Base-by-base conservation (phyloP, 2,888 invertebrate species). In the Cryptosula pallasiana region DNA sequence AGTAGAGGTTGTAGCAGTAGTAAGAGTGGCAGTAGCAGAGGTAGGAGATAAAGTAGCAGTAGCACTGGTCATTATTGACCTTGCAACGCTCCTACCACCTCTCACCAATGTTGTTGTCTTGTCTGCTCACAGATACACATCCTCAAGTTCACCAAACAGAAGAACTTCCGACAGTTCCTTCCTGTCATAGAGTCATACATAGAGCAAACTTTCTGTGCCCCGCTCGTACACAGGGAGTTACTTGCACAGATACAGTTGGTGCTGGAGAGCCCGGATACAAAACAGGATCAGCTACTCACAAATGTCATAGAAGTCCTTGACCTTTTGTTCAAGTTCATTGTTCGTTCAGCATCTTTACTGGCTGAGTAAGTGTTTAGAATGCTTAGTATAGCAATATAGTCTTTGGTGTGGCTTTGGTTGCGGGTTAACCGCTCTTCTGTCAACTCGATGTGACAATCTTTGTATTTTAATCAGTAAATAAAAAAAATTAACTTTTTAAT, bases 151-250 rank as follows among this genome's bases (percentile, higher is more conserved):
- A 87, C 96, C 73, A 93, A 95, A 79, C 93, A 95, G 80, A 91
- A 90, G 72, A 92, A 95, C 79, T 96, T 95, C 85, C 93, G 95
- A 82, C 94, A 95, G 81, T 96, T 96, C 85, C 91, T 92, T 77
- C 94, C 95, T 0, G 94, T 96, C 0, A 90, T 96, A 84, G 94
- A 96, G 80, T 93, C 93, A 0, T 97, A 97, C 81, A 94, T 96
- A 71, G 91, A 92, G 77, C 92, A 93, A 76, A 95, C 95, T 84
- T 96, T 97, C 86, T 94, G 95, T 0, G 95, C 95, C 0, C 94
- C 95, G 0, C 87, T 96, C 20, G 95, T 27, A 5, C 63, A 63
- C 63, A 25, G 63, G 32, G 63, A 63, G 20, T 32, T 63, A 2
- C 34, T 63, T 16, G 3, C 13, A 2, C 63, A 63, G n/a, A 63